Evolutionary conservation across 2,888 invertebrate species (phyloP).

Genomic region (Eilema sororculum): DNA sequence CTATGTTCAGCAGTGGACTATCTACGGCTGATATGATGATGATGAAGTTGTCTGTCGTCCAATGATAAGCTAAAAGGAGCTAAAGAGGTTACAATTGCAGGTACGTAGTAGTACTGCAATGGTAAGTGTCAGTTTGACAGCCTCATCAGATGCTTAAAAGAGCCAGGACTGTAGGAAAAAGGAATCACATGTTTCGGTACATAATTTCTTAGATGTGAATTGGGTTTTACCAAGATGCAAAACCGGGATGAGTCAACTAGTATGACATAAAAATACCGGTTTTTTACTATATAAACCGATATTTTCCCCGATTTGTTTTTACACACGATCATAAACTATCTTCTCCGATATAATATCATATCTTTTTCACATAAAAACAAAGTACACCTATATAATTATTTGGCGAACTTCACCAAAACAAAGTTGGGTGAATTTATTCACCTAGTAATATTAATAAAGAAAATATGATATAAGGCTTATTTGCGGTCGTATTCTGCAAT

Average conservation of each 20-base stretch:
- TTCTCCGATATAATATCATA: slow-evolving; percentile 14
- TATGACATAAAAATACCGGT: neutral
- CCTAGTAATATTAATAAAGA: slow-evolving; percentile 40
- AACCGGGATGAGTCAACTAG: neutral
- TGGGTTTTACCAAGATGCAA: neutral
- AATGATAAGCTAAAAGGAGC: too few species aligned
- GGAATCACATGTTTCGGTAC: too few species aligned
- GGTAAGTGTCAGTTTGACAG: too few species aligned
- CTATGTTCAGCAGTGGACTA: too few species aligned
- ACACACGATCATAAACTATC: slow-evolving; percentile 14
- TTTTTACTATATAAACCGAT: slow-evolving; percentile 2
- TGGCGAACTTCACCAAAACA: slow-evolving; percentile 30
- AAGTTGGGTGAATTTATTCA: slow-evolving; percentile 36
- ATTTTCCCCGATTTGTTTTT: slow-evolving; percentile 14
- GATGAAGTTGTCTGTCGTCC: too few species aligned
- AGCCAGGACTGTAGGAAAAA: too few species aligned
- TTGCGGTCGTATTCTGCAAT: slow-evolving; percentile 60
- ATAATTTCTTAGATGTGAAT: neutral
- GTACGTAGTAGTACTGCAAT: too few species aligned
- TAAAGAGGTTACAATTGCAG: neutral
- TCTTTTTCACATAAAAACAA: slow-evolving; percentile 26
- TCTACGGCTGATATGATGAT: too few species aligned
- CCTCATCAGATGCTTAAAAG: too few species aligned
- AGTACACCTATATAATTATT: slow-evolving; percentile 24
- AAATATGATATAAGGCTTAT: slow-evolving; percentile 63